These are phyloP conservation scores for Thripadectes ignobilis DNA, from an alignment of 2,797 vertebrate species.

Conservation along the genomic window DNA sequence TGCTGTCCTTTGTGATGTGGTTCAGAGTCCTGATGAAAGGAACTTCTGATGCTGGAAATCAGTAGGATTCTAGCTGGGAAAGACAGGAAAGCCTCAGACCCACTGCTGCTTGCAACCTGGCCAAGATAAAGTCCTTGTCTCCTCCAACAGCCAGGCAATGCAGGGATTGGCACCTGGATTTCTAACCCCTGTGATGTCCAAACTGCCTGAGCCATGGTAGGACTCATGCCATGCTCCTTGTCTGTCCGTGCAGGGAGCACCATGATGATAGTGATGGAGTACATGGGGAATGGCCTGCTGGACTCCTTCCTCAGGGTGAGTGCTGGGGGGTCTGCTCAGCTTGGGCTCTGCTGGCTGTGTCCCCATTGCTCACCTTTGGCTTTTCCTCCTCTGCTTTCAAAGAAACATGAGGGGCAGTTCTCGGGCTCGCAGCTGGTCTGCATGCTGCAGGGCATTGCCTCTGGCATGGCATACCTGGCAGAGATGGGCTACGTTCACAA, in stretches of 20 bases:
- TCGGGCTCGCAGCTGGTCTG: slow-evolving; percentile 85
- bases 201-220: not conserved
- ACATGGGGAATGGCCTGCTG: slow-evolving; percentile 88
- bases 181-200: not conserved
- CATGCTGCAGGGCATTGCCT: slow-evolving; percentile 88
- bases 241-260: slow-evolving; percentile 82
- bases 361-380: not conserved
- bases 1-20: not conserved
- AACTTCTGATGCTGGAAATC: not conserved
- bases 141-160: not conserved
- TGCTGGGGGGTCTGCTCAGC: not conserved
- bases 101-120: not conserved
- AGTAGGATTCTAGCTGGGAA: not conserved
- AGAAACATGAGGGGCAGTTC: slow-evolving; percentile 93
- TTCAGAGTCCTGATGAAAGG: not conserved
- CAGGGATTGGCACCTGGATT: not conserved
- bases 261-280: slow-evolving; percentile 93
- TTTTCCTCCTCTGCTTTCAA: not conserved
- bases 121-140: not conserved
- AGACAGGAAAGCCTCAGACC: not conserved
- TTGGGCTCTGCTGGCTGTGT: not conserved
- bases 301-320: slow-evolving; percentile 93
- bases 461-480: slow-evolving; percentile 95
- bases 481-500: slow-evolving; percentile 96
- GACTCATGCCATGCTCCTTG: not conserved